Base-by-base conservation (phyloP, 2,113 vertebrate species). In the Aptenodytes forsteri region DNA sequence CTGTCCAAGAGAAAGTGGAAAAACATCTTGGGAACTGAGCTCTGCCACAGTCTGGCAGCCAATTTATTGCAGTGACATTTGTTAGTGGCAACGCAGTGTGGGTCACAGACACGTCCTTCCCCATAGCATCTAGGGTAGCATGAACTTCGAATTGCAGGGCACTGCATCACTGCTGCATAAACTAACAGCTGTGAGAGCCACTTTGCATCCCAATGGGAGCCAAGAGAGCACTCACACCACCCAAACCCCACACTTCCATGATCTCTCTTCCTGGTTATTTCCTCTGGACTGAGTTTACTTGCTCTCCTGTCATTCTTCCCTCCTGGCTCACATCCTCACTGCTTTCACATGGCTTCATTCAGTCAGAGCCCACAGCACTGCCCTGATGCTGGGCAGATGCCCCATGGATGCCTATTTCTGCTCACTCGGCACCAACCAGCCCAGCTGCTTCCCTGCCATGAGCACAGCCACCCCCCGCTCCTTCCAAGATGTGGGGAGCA, bases 191-290 rank as follows among this genome's bases (percentile, higher is more conserved):
- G 49, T 21, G 58, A 87, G 29, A 69, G 49, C 29, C 30, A 11
- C 72, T 59, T 9, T 27, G 52, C 56, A 61, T 44, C 49, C 77
- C n/a, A 12, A 6, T 3, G 30, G 59, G 77, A 84, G 26, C 36
- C 59, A 38, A 16, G 59, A 44, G 38, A 19, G 36, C 0, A 0
- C 15, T 65, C 32, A 36, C 38, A 42, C 18, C 70, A 16, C 15
- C 20, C 26, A 12, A 77, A 87, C 1, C 16, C 18, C 50, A 6
- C 26, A 22, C 3, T 8, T 52, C 59, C 0, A 0, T 29, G 16
- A 8, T 54, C 11, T 71, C 32, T 66, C n/a, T 84, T 27, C 55
- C 30, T 0, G 0, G 12, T 17, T 54, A 30, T 52, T 59, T 73
- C 67, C 54, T 59, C 52, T 46, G 23, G 26, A 30, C 23, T 6